Base-by-base conservation (phyloP, 2,888 invertebrate species). In the Lagria hirta region DNA sequence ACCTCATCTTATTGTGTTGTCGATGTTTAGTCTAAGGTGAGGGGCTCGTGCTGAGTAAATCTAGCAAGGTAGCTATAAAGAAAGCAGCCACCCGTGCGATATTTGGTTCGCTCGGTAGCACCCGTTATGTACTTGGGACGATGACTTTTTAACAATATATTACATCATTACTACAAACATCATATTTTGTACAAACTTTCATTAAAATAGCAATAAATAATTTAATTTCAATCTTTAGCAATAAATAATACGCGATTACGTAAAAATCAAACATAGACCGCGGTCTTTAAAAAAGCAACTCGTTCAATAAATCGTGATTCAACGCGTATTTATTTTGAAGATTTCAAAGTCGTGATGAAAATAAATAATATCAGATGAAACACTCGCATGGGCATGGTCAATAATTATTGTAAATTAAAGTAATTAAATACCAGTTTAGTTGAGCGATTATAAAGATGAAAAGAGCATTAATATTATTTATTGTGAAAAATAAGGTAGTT, bases 81-180 rank as follows among this genome's bases (percentile, higher is more conserved):
- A 56, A 58, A 46, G 54, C 68, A 68, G 64, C 69, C 68, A 69
- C 68, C 69, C 69, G 68, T 69, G 62, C 64, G 64, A 67, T 66
- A 69, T 68, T 69, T 63, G 60, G 67, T 61, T 56, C 68, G 69
- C 60, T 68, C 66, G 51, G 60, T 55, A 60, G 66, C 66, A 64
- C 58, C 68, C 69, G 69, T 68, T 69, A 69, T 58, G 58, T 55
- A 56, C 54, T 50, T 52, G 60, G 67, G 68, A 63, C 68, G 69
- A 68, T 69, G 69, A 69, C 69, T 69, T 54, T 61, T 65, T 64
- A 64, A 65, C 64, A 61, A 61, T 65, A 64, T 63, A 64, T 63
- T 59, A 54, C 51, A 54, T 52, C 57, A 55, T 41, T 51, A 30
- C 23, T 52, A 50, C 52, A 32, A 27, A 43, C 49, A 45, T 49